A percentile compares a stretch with the other conserved stretches of the same genome.
phyloP scores from a whole-genome alignment of 2,888 invertebrate species.

The Cerceris ruficornis region DNA sequence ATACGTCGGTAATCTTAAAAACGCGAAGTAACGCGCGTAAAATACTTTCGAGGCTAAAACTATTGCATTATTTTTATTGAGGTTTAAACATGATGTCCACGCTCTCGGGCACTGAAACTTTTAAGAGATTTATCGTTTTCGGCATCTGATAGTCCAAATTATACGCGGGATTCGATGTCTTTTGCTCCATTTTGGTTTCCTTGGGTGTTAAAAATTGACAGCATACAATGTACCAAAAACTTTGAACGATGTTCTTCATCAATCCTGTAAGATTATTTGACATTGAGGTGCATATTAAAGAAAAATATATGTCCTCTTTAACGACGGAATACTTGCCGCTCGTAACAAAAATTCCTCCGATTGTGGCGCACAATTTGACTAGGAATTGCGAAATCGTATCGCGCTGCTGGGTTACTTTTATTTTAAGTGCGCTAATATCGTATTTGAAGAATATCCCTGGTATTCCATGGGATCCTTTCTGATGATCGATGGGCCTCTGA shows the following conservation, averaged over 20 bases:
- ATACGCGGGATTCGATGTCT: constrained; percentile 12
- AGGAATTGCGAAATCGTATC: constrained; percentile 91
- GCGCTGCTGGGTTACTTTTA: constrained; percentile 90
- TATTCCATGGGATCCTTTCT: constrained; percentile 93
- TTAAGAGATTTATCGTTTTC: constrained; percentile 65
- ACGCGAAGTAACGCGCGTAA: no score
- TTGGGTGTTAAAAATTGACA: constrained; percentile 67
- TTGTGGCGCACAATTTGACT: constrained; percentile 93
- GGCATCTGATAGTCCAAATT: constrained; percentile 21
- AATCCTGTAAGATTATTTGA: constrained; percentile 64
- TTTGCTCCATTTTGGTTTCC: constrained; percentile 43
- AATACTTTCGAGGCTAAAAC: no score
- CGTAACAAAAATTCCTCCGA: constrained; percentile 96
- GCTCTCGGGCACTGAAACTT: constrained; percentile 63
- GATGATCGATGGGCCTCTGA: constrained; percentile 88
- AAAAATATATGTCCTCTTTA: constrained; percentile 75
- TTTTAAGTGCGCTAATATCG: constrained; percentile 94
- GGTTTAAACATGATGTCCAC: constrained; percentile 67
- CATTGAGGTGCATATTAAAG: background rate
- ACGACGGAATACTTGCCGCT: constrained; percentile 83
- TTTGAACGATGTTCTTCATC: constrained; percentile 74
- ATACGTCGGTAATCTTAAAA: no score
- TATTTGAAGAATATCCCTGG: constrained; percentile 98
- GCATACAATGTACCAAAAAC: constrained; percentile 71
- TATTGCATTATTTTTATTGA: constrained; percentile 49